Base-by-base conservation (phyloP, 2,113 vertebrate genomes). In the Polyodon spathula region DNA sequence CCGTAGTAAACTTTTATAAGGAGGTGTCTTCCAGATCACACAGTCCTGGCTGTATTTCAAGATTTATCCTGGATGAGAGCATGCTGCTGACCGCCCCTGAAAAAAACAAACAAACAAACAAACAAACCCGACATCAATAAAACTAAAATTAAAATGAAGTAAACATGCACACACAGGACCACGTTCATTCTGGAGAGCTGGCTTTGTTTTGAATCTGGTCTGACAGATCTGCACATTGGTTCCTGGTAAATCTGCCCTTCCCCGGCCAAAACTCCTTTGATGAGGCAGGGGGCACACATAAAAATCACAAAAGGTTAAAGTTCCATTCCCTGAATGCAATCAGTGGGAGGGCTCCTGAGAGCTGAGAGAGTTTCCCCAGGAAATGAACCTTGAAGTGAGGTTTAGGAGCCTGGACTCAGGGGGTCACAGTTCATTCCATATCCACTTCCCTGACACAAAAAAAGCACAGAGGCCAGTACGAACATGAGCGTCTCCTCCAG, bases 381-480 rank as follows among this genome's bases (percentile, higher is more conserved):
- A 44, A 44, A 69, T 70, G 63, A 67, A 56, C 50, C 38, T 54
- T 64, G 67, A 69, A 63, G 12, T 12, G 12, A 12, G 12, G 7
- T 44, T 44, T 44, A 44, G 43, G 43, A 44, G 12, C 12, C 12
- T 12, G 12, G 43, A 64, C 64, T 15, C 40, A n/a, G 39, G 6
- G 62, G 68, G 63, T 68, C 62, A 73, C 42, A 60, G 69, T 64
- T 71, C 64, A 65, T 17, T 4, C 54, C 63, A 54, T 67, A 63
- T 74, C 64, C 69, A 71, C 65, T 71, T 69, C 67, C 66, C 40
- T 37, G 48, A 46, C 16, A 54, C 53, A 55, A 68, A 63, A 63
- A 60, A 56, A 60, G 66, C 55, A 9, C 27, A 37, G 51, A 43
- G 63, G 66, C 68, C 46, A 63, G 16, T 52, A 50, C 64, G 59